A percentile compares a stretch with the other conserved stretches of the same genome.
Conservation (phyloP, 2,797 vertebrate species). For the Leucoraja ocellata region DNA sequence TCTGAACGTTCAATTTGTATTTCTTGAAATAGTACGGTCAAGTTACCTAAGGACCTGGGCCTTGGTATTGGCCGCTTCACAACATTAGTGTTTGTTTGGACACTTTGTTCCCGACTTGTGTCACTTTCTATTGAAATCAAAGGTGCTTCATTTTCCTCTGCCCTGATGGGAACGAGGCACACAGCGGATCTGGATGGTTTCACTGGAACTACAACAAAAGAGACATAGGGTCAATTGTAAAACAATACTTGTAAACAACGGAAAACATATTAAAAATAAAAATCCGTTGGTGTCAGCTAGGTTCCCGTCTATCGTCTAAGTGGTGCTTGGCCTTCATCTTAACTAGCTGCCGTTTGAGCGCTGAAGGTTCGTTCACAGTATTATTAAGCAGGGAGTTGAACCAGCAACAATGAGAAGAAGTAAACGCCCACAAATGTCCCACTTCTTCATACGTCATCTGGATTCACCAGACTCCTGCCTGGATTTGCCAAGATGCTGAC, state of each 20-base stretch:
- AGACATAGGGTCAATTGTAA: neutral
- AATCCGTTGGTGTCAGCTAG: constrained; percentile 38
- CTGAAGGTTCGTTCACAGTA: neutral
- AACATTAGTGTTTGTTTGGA: constrained; percentile 33
- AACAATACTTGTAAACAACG: constrained; percentile 41
- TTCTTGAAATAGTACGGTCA: constrained; percentile 58
- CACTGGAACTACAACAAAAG: constrained; percentile 56
- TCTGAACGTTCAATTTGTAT: constrained; percentile 45
- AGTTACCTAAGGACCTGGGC: constrained; percentile 73
- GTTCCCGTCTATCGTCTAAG: neutral
- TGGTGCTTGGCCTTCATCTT: neutral
- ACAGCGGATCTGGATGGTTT: constrained; percentile 68
- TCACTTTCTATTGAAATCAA: constrained; percentile 53
- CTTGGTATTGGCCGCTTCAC: constrained; percentile 69
- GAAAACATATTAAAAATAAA: constrained; percentile 34
- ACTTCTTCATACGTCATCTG: too few species aligned
- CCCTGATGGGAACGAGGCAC: constrained; percentile 45
- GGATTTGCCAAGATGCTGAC: too few species aligned
- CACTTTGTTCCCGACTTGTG: constrained; percentile 22
- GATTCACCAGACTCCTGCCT: too few species aligned
- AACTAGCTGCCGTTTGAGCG: neutral
- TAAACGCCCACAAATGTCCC: too few species aligned
- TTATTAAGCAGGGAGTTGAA: neutral
- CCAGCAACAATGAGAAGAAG: neutral
- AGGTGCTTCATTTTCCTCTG: constrained; percentile 51